Percentiles rank a stretch among this genome's conserved stretches.
Conservation (phyloP, 2,797 vertebrate species). For the Muraenolepis orangiensis region DNA sequence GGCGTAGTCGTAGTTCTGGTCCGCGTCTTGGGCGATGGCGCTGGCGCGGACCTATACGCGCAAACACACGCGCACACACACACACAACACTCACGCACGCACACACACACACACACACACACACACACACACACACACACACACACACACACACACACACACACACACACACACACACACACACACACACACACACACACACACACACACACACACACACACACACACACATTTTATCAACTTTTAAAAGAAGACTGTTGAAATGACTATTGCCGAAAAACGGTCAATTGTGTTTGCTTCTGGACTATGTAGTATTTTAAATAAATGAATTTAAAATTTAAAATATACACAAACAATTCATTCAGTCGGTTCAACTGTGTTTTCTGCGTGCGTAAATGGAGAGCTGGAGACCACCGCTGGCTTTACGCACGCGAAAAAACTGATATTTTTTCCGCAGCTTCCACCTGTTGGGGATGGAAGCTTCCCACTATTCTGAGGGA, state of each 20-base stretch:
- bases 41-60: conserved; percentile 87
- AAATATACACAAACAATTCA: too few species aligned
- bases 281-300: too few species aligned
- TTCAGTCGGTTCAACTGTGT: background rate
- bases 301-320: too few species aligned
- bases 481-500: background rate
- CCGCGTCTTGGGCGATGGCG: conserved; percentile 91
- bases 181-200: too few species aligned
- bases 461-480: background rate
- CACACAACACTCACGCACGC: background rate
- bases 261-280: background rate
- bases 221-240: conserved; percentile 8
- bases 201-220: too few species aligned
- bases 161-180: too few species aligned
- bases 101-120: background rate
- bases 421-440: background rate
- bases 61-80: background rate
- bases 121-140: background rate
- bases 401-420: background rate
- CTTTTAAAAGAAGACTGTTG: background rate
- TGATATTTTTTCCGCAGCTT: background rate
- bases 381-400: background rate
- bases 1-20: conserved; percentile 96
- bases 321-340: too few species aligned
- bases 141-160: background rate